Evolutionary conservation across 2,113 vertebrate species (phyloP).

Genomic region (Bos javanicus): DNA sequence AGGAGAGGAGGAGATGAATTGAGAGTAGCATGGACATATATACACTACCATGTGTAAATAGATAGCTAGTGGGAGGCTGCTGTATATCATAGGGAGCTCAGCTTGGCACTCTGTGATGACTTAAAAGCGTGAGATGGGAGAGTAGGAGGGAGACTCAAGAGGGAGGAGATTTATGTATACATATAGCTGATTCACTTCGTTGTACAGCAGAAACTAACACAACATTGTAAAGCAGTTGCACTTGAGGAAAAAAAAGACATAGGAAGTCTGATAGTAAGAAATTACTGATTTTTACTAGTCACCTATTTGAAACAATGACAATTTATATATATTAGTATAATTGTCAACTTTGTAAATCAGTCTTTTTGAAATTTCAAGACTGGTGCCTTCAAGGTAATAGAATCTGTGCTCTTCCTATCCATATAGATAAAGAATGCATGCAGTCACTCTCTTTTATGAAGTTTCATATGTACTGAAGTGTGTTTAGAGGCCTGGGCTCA

Average conservation of each 20-base stretch:
- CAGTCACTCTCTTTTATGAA: not conserved
- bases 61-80: not conserved
- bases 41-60: not conserved
- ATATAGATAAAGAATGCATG: not conserved
- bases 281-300: not conserved
- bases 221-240: not conserved
- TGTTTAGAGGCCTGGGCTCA: not conserved
- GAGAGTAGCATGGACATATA: not conserved
- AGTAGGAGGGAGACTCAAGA: not conserved
- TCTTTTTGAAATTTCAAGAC: not conserved
- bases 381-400: not conserved
- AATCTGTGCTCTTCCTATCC: not conserved
- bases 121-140: not conserved
- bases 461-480: not conserved
- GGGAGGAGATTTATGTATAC: not conserved
- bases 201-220: not conserved
- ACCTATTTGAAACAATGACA: not conserved
- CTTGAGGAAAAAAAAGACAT: not conserved
- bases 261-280: not conserved
- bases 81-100: not conserved
- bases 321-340: not conserved
- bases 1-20: too few species aligned
- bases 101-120: not conserved
- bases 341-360: not conserved
- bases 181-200: not conserved